Evolutionary conservation across 2,113 vertebrate genomes (phyloP).

Genomic region (Centropus bengalensis): DNA sequence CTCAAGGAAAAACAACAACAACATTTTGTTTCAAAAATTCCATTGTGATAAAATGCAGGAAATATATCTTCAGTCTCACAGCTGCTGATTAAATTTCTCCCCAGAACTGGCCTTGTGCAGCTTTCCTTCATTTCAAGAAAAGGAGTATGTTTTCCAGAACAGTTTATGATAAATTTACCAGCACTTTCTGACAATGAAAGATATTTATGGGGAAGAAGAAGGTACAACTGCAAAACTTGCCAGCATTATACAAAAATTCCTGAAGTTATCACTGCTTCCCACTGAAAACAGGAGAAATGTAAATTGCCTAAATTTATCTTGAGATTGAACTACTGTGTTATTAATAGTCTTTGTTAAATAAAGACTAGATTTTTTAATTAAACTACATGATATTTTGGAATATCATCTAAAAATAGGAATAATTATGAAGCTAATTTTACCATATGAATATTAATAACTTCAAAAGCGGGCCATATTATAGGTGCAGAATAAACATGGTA

Average conservation of each 20-base stretch:
- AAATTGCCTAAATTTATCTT: neutral
- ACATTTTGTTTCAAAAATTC: neutral
- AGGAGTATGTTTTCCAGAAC: neutral
- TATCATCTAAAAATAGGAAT: neutral
- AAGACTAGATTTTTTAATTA: neutral
- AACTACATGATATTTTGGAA: neutral
- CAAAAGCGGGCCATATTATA: neutral
- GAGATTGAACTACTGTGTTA: neutral
- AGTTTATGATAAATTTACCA: slow-evolving; percentile 15
- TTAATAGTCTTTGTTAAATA: neutral
- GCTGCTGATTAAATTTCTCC: slow-evolving; percentile 10
- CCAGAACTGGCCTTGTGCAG: neutral
- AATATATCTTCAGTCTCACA: neutral
- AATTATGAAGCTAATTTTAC: neutral
- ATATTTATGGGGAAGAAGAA: neutral
- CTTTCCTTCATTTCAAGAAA: slow-evolving; percentile 9
- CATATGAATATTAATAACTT: neutral
- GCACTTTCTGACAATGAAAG: neutral
- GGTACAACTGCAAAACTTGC: neutral
- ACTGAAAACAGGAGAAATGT: neutral
- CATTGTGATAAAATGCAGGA: neutral
- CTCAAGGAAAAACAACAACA: neutral
- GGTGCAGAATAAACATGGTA: neutral
- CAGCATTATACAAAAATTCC: neutral
- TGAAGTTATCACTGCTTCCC: neutral